Conservation (phyloP, 2,113 vertebrate species). For the Alaudala cheleensis region DNA sequence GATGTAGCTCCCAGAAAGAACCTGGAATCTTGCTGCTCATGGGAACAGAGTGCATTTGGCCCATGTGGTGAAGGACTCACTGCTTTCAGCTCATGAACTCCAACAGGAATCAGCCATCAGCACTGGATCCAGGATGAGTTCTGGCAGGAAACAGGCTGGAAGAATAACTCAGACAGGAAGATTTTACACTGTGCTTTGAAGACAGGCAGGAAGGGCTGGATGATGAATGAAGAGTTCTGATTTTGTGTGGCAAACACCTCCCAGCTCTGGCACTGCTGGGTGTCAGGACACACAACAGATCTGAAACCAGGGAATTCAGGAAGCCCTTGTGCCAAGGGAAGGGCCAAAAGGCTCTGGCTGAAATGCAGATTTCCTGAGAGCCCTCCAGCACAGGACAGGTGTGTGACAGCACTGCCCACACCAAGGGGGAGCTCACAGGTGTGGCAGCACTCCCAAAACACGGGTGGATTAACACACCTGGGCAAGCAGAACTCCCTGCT, state of each 20-base stretch:
- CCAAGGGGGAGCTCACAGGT: neutral
- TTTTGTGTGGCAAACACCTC: neutral
- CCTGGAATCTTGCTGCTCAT: neutral
- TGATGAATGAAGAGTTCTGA: neutral
- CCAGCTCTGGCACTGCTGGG: neutral
- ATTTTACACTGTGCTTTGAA: neutral
- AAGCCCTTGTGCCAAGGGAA: neutral
- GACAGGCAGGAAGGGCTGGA: neutral
- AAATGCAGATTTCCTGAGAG: neutral
- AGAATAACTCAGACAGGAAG: neutral
- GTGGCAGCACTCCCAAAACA: neutral
- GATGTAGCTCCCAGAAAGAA: neutral
- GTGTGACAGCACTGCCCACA: neutral
- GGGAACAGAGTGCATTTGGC: neutral
- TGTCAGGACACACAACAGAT: neutral
- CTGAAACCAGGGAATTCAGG: neutral
- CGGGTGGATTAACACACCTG: fast-evolving
- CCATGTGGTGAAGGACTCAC: neutral
- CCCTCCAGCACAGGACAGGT: neutral
- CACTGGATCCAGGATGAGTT: neutral
- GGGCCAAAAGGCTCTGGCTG: neutral
- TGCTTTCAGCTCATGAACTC: neutral
- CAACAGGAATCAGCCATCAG: neutral
- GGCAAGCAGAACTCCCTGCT: neutral
- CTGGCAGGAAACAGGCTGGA: neutral